Evolutionary conservation across 2,797 vertebrate species (phyloP).

Genomic region (Paedocypris micromegethes): DNA sequence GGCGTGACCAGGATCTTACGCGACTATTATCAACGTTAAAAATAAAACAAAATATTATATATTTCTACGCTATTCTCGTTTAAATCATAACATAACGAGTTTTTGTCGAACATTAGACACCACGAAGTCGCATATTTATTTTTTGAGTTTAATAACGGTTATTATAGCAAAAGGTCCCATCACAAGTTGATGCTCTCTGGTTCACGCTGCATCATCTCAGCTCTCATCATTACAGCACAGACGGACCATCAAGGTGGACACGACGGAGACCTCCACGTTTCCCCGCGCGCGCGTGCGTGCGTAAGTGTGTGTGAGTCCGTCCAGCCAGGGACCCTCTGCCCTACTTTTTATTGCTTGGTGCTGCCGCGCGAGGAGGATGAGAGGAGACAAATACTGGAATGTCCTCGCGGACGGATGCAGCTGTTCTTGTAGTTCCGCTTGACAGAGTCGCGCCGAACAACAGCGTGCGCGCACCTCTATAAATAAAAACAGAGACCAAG

Average conservation of each 20-base stretch:
- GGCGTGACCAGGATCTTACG: too few species aligned
- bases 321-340: slow-evolving; percentile 51
- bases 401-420: slow-evolving; percentile 54
- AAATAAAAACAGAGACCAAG: background rate
- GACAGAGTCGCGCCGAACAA: slow-evolving; percentile 38
- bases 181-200: too few species aligned
- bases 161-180: too few species aligned
- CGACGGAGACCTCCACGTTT: slow-evolving; percentile 11
- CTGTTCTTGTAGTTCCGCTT: slow-evolving; percentile 26
- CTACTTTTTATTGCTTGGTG: slow-evolving; percentile 66
- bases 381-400: slow-evolving; percentile 66
- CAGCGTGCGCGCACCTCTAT: slow-evolving; percentile 22
- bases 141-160: too few species aligned
- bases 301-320: background rate
- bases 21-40: too few species aligned
- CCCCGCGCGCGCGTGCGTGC: background rate
- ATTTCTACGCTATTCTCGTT: too few species aligned
- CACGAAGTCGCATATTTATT: too few species aligned
- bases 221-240: background rate
- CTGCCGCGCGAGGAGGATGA: slow-evolving; percentile 57
- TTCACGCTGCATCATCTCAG: too few species aligned
- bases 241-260: background rate
- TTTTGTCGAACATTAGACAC: too few species aligned
- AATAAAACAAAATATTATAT: too few species aligned
- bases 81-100: too few species aligned